These are phyloP conservation scores for Tauraco hartlaubi DNA, from an alignment of 2,797 vertebrate genomes.

Conservation along the genomic window DNA sequence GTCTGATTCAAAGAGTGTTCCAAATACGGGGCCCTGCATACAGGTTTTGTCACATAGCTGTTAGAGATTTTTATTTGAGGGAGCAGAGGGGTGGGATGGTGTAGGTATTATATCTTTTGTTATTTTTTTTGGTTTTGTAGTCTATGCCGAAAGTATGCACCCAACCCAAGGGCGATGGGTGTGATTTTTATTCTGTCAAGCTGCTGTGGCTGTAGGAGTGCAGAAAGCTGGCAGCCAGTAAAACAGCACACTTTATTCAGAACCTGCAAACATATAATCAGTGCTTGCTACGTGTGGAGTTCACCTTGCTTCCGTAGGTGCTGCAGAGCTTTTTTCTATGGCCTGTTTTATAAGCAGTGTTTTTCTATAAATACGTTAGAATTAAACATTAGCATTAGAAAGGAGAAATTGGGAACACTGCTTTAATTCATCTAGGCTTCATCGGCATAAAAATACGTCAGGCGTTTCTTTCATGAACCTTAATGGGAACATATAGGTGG, in stretches of 20 bases:
- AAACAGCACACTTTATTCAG: neutral
- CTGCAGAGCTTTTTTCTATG: neutral
- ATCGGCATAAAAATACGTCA: neutral
- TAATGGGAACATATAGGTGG: neutral
- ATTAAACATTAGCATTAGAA: slow-evolving; percentile 37
- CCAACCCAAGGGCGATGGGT: neutral
- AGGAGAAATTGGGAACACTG: neutral
- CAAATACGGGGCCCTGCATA: neutral
- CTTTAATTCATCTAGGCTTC: slow-evolving; percentile 19
- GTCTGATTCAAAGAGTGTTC: neutral
- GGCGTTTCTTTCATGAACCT: neutral
- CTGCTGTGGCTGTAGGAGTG: neutral
- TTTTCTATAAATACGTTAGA: slow-evolving; percentile 7
- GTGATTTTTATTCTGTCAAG: neutral
- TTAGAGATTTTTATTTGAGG: neutral
- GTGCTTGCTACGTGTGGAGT: fast-evolving
- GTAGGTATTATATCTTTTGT: neutral
- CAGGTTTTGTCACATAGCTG: neutral
- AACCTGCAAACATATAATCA: slow-evolving; percentile 1
- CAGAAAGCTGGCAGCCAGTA: neutral
- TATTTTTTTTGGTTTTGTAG: neutral
- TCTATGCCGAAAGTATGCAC: neutral
- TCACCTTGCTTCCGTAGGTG: neutral
- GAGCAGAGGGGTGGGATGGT: neutral
- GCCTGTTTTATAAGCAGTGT: neutral